phyloP scores from a whole-genome alignment of 2,797 vertebrate species.

The Anguilla marmorata region DNA sequence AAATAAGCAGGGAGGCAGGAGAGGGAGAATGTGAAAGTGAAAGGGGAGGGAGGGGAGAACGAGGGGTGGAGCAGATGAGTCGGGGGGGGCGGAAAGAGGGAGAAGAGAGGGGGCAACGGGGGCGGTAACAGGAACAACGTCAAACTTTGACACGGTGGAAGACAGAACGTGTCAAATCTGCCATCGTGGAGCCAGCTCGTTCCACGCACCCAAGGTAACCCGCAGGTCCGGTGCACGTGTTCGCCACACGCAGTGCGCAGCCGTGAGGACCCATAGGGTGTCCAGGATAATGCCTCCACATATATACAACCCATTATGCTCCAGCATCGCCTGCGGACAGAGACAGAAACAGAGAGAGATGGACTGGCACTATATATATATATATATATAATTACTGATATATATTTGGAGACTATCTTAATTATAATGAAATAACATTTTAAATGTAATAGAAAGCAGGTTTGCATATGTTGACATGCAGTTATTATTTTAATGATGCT shows the following conservation, averaged over 20 bases:
- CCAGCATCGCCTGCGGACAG: conserved; percentile 74
- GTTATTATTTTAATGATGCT: not conserved
- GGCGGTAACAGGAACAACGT: not conserved
- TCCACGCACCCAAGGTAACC: conserved; percentile 74
- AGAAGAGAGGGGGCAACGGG: too few relatives aligned
- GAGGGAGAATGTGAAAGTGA: too few relatives aligned
- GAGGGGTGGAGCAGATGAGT: too few relatives aligned
- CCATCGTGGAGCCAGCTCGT: not conserved
- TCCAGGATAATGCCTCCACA: conserved; percentile 84
- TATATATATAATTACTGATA: not conserved
- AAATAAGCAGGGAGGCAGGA: too few relatives aligned
- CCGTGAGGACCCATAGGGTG: conserved; percentile 81
- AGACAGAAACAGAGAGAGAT: not conserved
- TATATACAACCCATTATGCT: conserved; percentile 16
- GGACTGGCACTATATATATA: not conserved
- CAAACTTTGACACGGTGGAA: not conserved
- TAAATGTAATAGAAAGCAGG: not conserved
- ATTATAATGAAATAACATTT: conserved; percentile 1
- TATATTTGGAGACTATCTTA: not conserved
- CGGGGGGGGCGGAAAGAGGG: too few relatives aligned
- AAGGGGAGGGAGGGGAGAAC: too few relatives aligned
- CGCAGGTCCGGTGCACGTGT: conserved; percentile 40
- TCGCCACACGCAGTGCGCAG: conserved; percentile 83
- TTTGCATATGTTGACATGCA: not conserved
- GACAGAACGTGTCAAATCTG: not conserved